Evolutionary conservation across 2,113 vertebrate species (phyloP), one percentile per base, ranked within the genome.

Genomic region (Vicugna pacos): DNA sequence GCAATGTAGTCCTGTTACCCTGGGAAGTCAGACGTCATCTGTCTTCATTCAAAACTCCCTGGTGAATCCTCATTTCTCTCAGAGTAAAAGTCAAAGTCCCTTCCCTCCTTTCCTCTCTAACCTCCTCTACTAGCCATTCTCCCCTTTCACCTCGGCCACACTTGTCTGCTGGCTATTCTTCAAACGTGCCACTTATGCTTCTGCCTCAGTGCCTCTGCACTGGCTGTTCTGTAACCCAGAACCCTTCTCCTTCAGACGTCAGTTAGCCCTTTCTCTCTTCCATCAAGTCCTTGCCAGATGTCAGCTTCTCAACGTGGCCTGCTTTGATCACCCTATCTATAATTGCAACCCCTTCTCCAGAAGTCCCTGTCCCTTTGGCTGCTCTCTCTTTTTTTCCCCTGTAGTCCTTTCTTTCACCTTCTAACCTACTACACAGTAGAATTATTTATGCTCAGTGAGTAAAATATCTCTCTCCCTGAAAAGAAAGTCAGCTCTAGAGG

Each of bases 371-470:
- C 12, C 67, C 79, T 91, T 60, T 70, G 75, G 22, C 46, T 24
- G 42, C 38, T 86, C 17, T 92, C 48, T 58, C 48, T 67, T 85
- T 89, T 52, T 24, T 42, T 42, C 38, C 38, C 38, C 73, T 50
- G 15, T 1, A 52, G 46, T 89, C 20, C 79, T 56, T 96, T 83
- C 60, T 95, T 84, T 56, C 42, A 93, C 17, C n/a, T 65, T 90
- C 62, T 73, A 76, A 89, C 22, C 48, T 85, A 48, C 8, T 73
- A 48, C 15, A 69, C 14, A 80, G 86, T 91, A 70, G 76, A 85
- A 28, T 81, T 89, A 46, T 64, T 90, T 90, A 28, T 67, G 46
- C 24, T 94, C 62, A 93, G 32, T 94, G 70, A 75, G 60, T 72
- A 89, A 42, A 89, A 42, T 72, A 28, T 30, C 26, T 62, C 28